Conservation (phyloP, 1,140 invertebrate genomes). For the Bombus cullumanus region DNA sequence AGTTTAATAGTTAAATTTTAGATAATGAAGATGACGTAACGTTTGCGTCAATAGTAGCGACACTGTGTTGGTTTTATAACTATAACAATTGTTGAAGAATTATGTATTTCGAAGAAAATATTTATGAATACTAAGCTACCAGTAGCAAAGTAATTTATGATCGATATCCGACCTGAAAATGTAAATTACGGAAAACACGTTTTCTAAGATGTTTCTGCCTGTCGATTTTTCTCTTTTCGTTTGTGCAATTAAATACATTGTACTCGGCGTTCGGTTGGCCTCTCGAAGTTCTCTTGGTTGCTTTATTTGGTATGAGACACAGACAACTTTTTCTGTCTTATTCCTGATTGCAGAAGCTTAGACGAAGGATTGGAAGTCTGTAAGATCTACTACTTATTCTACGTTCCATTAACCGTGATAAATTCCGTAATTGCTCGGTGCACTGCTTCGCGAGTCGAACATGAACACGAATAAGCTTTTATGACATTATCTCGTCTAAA, state of each 20-base stretch:
- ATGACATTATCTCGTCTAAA: not conserved
- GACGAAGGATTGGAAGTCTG: not conserved
- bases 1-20: too few species aligned
- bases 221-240: not conserved
- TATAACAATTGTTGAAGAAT: not conserved
- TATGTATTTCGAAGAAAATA: not conserved
- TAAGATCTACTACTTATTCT: too few species aligned
- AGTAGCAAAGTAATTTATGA: too few species aligned
- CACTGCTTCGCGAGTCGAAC: not conserved
- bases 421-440: not conserved
- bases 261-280: not conserved
- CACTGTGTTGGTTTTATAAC: too few species aligned
- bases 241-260: not conserved
- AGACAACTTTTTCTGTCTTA: slow-evolving; percentile 23
- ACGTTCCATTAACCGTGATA: not conserved
- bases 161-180: not conserved
- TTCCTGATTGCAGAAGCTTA: not conserved
- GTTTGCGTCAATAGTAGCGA: too few species aligned
- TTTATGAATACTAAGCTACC: not conserved
- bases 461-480: not conserved
- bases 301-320: slow-evolving; percentile 31
- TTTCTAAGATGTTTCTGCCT: not conserved
- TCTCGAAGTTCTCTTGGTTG: not conserved
- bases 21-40: too few species aligned
- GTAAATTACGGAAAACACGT: not conserved